These are phyloP conservation scores for Heteropelma amictum DNA, from an alignment of 2,888 invertebrate species.

Conservation along the genomic window DNA sequence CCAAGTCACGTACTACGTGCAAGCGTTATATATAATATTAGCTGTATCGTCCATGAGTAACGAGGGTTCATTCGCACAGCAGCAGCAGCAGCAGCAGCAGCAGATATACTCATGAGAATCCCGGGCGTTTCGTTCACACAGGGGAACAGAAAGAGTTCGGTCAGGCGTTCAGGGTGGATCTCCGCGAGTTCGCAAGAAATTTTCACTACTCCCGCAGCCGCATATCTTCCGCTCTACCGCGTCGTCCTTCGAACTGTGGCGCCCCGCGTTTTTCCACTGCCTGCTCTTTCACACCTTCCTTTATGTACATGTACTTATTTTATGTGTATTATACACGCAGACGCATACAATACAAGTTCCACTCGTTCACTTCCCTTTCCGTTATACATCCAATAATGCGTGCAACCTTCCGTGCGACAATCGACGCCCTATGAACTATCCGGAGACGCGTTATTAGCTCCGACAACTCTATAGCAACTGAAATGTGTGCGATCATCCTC, in stretches of 20 bases:
- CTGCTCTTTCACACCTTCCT: slow-evolving; percentile 45
- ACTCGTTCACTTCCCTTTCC: slow-evolving; percentile 17
- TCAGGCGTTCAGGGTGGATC: slow-evolving; percentile 52
- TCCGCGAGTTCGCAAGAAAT: slow-evolving; percentile 34
- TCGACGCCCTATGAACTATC: slow-evolving; percentile 25
- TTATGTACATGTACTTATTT: too few relatives aligned
- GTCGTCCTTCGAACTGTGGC: slow-evolving; percentile 26
- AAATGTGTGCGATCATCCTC: too few relatives aligned
- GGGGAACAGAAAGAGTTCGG: slow-evolving; percentile 52
- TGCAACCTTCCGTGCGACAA: slow-evolving; percentile 40
- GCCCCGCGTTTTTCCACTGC: slow-evolving; percentile 37
- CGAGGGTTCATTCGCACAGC: neutral
- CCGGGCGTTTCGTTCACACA: slow-evolving; percentile 5
- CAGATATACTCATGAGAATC: neutral
- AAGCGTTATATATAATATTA: neutral
- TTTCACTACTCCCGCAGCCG: slow-evolving; percentile 11
- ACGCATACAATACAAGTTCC: too few relatives aligned
- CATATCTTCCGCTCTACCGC: slow-evolving; percentile 38
- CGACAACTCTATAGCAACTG: slow-evolving; percentile 25
- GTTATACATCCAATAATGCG: slow-evolving; percentile 33
- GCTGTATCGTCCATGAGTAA: neutral
- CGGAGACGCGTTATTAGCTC: slow-evolving; percentile 41
- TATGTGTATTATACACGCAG: neutral
- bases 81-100: neutral
- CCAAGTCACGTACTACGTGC: neutral